A percentile compares a stretch with the other conserved stretches of the same genome.
Evolutionary conservation across 2,113 vertebrate species (phyloP).

Genomic region (Grallaria varia): DNA sequence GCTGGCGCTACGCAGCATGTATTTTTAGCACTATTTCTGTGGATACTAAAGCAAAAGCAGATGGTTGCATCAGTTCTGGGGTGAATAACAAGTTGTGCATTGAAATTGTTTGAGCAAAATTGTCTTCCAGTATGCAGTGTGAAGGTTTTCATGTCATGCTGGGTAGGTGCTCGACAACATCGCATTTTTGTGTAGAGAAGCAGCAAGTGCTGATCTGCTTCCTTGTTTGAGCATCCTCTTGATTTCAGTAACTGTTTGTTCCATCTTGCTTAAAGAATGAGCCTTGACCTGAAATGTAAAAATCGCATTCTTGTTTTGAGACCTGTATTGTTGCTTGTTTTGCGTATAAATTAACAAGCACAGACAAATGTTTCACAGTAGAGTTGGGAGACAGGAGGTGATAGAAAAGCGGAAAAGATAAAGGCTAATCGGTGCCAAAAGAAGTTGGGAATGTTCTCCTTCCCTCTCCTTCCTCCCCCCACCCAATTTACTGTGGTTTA

Average conservation of each 20-base stretch:
- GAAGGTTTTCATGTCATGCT: background rate
- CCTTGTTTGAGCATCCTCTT: background rate
- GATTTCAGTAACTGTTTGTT: background rate
- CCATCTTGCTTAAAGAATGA: background rate
- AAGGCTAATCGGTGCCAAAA: background rate
- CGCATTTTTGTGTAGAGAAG: background rate
- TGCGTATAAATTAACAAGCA: background rate
- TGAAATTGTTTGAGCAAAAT: background rate
- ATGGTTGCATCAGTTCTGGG: background rate
- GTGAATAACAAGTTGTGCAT: background rate
- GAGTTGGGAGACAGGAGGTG: background rate
- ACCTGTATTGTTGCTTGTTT: background rate
- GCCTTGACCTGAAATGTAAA: background rate
- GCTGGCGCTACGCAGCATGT: background rate
- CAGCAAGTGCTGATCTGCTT: background rate
- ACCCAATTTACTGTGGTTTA: background rate
- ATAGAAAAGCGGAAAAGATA: background rate
- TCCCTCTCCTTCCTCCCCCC: background rate
- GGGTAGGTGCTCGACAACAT: background rate
- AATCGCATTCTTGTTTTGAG: background rate
- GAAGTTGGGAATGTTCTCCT: background rate
- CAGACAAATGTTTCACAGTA: background rate
- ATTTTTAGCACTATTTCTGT: background rate
- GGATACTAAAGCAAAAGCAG: background rate
- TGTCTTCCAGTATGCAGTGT: fast-evolving